Evolutionary conservation across 2,888 invertebrate species (phyloP).

Genomic region (Eumacrocentrus americanus): DNA sequence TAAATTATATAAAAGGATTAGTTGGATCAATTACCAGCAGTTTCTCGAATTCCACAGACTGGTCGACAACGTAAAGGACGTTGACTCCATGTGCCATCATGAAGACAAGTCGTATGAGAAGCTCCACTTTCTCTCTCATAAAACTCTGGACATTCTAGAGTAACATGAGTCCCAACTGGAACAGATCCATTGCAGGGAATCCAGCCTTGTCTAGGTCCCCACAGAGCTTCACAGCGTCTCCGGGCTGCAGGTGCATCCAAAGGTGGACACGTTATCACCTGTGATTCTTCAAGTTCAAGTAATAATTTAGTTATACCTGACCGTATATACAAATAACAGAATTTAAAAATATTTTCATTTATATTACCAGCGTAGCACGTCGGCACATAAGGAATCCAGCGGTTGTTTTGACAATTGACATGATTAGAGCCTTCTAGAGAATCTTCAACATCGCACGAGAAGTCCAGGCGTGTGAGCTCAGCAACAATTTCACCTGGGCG

Average conservation of each 20-base stretch:
- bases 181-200: slow-evolving; percentile 51
- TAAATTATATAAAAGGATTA: no score
- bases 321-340: no score
- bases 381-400: slow-evolving; percentile 45
- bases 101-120: slow-evolving; percentile 51
- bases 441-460: slow-evolving; percentile 35
- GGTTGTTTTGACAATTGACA: slow-evolving; percentile 42
- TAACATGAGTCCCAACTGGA: slow-evolving; percentile 52
- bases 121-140: slow-evolving; percentile 51
- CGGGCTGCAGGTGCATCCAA: slow-evolving; percentile 38
- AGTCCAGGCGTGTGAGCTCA: slow-evolving; percentile 45
- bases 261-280: slow-evolving; percentile 41
- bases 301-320: no score
- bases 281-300: neutral
- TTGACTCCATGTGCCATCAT: slow-evolving; percentile 61
- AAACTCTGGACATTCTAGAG: slow-evolving; percentile 55
- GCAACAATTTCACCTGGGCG: slow-evolving; percentile 46
- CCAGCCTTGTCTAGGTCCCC: slow-evolving; percentile 48
- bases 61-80: slow-evolving; percentile 56
- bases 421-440: slow-evolving; percentile 41
- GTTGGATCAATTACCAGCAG: no score
- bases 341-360: neutral
- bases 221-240: slow-evolving; percentile 48
- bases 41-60: slow-evolving; percentile 48
- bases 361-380: slow-evolving; percentile 39